Conservation (phyloP, 2,888 invertebrate genomes). For the Monochamus alternatus region DNA sequence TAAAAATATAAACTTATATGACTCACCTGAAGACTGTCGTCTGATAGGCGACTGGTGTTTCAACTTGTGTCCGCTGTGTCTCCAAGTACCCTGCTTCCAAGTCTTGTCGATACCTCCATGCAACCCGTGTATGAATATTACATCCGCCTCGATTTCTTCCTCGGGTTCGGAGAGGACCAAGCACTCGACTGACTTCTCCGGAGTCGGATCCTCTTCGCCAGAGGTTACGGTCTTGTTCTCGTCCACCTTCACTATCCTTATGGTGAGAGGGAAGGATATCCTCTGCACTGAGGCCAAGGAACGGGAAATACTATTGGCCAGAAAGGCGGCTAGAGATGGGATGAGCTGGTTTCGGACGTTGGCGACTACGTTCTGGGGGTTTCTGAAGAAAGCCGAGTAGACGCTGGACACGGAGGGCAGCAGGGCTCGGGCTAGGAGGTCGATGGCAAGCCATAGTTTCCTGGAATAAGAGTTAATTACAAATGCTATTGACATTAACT, state of each 20-base stretch:
- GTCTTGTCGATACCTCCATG: constrained; percentile 86
- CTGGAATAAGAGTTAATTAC: constrained; percentile 61
- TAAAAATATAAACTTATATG: constrained; percentile 48
- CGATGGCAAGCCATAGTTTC: constrained; percentile 65
- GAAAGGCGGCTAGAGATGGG: constrained; percentile 66
- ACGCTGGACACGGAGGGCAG: constrained; percentile 66
- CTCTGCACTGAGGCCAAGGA: constrained; percentile 68
- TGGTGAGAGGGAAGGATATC: constrained; percentile 60
- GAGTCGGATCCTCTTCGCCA: constrained; percentile 27
- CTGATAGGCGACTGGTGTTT: constrained; percentile 62
- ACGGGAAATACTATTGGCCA: constrained; percentile 67
- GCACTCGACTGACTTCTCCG: constrained; percentile 66
- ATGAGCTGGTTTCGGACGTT: constrained; percentile 65
- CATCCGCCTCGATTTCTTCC: constrained; percentile 73
- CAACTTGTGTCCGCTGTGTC: constrained; percentile 66
- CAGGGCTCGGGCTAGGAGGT: constrained; percentile 63
- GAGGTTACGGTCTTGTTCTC: constrained; percentile 37
- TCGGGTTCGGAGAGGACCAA: constrained; percentile 66
- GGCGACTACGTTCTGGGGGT: constrained; percentile 65
- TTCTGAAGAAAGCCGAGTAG: constrained; percentile 66
- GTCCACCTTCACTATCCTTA: constrained; percentile 42
- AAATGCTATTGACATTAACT: too few relatives aligned
- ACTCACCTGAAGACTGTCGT: constrained; percentile 59
- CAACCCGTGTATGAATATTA: constrained; percentile 88
- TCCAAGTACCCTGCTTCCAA: constrained; percentile 86